Conservation (phyloP, 2,113 vertebrate species). For the Loxodonta africana region DNA sequence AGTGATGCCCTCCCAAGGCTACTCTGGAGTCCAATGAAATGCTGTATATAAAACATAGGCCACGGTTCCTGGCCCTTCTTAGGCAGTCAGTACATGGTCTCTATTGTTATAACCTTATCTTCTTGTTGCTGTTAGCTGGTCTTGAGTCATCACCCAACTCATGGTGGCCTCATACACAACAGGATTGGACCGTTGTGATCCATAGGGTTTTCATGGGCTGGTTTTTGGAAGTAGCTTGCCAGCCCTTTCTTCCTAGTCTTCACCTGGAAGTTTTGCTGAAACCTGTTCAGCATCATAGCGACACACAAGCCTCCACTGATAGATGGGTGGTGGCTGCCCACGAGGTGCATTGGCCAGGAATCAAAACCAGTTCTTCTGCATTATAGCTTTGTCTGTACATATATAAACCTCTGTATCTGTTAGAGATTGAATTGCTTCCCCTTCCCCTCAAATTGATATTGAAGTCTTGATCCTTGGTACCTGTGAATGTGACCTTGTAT, state of each 20-base stretch:
- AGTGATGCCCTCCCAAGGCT: neutral
- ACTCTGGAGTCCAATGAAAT: neutral
- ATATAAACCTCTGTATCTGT: neutral
- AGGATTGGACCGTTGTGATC: neutral
- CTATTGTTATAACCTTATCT: neutral
- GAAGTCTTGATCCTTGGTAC: neutral
- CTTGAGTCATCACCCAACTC: neutral
- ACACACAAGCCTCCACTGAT: neutral
- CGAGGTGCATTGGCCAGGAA: neutral
- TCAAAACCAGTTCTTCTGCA: neutral
- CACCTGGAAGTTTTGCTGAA: no score
- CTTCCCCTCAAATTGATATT: neutral
- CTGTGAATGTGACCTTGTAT: neutral
- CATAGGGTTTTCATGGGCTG: neutral
- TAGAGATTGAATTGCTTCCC: neutral
- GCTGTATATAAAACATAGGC: accelerated
- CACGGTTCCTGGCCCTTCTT: neutral
- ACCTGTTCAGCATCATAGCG: neutral
- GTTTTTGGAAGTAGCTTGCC: neutral
- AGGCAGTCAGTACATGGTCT: neutral
- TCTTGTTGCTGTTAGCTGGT: neutral
- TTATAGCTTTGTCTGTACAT: neutral
- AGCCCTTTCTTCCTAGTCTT: neutral
- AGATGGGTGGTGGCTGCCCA: neutral
- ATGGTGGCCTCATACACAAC: neutral